phyloP scores from a whole-genome alignment of 2,113 vertebrate species.

The Epinephelus fuscoguttatus region DNA sequence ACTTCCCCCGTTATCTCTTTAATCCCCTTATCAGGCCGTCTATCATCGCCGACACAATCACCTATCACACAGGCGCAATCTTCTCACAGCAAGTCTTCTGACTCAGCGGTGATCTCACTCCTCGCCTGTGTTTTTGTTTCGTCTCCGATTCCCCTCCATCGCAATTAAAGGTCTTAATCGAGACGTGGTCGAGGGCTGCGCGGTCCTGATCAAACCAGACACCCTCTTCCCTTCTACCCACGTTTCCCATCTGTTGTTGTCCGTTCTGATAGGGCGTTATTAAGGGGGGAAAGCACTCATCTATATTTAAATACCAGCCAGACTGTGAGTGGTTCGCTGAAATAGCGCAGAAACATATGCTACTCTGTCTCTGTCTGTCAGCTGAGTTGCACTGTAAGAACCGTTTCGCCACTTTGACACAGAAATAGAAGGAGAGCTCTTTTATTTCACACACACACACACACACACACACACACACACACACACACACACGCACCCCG shows the following conservation, averaged over 20 bases:
- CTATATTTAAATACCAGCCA: constrained; percentile 71
- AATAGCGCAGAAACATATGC: constrained; percentile 61
- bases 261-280: constrained; percentile 62
- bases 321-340: constrained; percentile 58
- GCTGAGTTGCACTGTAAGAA: constrained; percentile 40
- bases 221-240: constrained; percentile 36
- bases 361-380: constrained; percentile 27
- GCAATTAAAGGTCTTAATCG: constrained; percentile 39
- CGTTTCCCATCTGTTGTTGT: constrained; percentile 64
- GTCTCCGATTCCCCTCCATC: constrained; percentile 28
- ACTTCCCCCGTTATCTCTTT: constrained; percentile 30
- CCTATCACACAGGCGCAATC: constrained; percentile 10
- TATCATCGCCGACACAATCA: constrained; percentile 33
- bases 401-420: constrained; percentile 33
- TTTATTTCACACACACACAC: not conserved
- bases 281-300: constrained; percentile 53
- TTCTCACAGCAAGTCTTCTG: constrained; percentile 24
- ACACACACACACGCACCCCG: no score
- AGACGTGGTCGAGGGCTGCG: constrained; percentile 29
- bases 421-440: constrained; percentile 52
- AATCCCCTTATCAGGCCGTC: constrained; percentile 37
- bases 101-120: constrained; percentile 34
- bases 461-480: no score
- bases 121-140: constrained; percentile 54
- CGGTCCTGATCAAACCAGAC: constrained; percentile 54